Conservation (phyloP, 92 coral and sea anemone genomes). For the Porites rus region DNA sequence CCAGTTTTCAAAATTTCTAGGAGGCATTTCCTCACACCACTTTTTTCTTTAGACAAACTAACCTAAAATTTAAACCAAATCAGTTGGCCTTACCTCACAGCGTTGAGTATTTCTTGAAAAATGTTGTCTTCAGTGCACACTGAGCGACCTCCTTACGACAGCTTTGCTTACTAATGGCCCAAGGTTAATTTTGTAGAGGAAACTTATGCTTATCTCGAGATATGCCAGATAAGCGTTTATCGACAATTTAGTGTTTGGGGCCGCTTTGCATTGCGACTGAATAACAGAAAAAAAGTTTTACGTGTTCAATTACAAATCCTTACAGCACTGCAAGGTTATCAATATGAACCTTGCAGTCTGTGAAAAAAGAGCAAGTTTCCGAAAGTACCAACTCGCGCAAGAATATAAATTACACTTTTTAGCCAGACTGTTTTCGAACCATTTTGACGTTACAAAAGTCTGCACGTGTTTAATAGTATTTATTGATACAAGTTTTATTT, state of each 20-base stretch:
- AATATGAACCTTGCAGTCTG: not conserved
- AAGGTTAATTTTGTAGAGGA: not conserved
- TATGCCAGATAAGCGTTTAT: slow-evolving; percentile 50
- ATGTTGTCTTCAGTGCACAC: not conserved
- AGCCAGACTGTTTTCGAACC: not conserved
- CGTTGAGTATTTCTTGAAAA: not conserved
- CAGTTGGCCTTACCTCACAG: slow-evolving; percentile 17
- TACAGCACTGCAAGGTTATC: not conserved
- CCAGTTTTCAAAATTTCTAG: not conserved
- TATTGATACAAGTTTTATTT: too few relatives aligned
- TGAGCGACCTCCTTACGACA: slow-evolving; percentile 1
- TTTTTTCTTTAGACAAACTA: not conserved
- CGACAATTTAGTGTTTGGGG: slow-evolving; percentile 48
- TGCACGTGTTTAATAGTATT: too few relatives aligned
- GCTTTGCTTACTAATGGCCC: not conserved
- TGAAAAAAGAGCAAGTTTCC: not conserved
- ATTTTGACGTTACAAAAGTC: not conserved
- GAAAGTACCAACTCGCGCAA: not conserved
- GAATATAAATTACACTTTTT: too few relatives aligned
- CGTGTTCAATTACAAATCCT: slow-evolving; percentile 48
- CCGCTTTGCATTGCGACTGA: slow-evolving; percentile 7
- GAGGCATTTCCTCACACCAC: not conserved
- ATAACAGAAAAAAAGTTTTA: slow-evolving; percentile 9
- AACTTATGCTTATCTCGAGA: slow-evolving; percentile 27
- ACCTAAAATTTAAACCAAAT: too few relatives aligned